These are phyloP conservation scores for Cheiracanthium punctorium DNA, from an alignment of 2,888 invertebrate species.

Conservation along the genomic window DNA sequence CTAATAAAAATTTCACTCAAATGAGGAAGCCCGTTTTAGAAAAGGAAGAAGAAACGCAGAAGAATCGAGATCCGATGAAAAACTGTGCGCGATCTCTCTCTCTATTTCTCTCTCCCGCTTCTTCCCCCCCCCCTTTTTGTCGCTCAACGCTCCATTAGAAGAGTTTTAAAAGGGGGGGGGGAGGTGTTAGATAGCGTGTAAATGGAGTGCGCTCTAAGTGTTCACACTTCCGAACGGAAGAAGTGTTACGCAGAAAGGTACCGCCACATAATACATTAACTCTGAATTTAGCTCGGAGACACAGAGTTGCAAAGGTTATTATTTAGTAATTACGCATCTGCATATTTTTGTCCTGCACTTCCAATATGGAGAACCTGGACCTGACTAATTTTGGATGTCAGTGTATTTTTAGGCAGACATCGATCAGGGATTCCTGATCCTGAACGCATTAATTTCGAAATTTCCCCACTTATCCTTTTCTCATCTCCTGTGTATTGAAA, in stretches of 20 bases:
- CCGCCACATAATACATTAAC: neutral
- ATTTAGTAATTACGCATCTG: no score
- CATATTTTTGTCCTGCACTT: no score
- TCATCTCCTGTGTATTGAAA: no score
- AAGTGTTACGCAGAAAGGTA: constrained; percentile 24
- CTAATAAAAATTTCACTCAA: constrained; percentile 9
- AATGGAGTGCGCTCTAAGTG: constrained; percentile 41
- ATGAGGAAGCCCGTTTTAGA: neutral
- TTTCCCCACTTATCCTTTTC: no score
- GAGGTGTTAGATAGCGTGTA: constrained; percentile 21
- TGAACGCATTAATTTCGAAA: no score
- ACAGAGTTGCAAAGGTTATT: no score
- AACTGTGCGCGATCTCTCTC: neutral
- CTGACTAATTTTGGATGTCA: no score
- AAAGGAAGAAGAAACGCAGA: neutral
- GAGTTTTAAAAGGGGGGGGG: neutral
- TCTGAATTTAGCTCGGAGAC: neutral
- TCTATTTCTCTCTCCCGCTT: constrained; percentile 46
- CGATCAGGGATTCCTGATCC: no score
- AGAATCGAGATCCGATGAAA: neutral
- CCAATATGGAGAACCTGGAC: no score
- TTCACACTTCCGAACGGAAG: constrained; percentile 34
- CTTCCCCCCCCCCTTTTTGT: constrained; percentile 23
- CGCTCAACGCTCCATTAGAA: constrained; percentile 64
- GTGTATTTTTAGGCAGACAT: no score